Evolutionary conservation across 2,888 invertebrate species (phyloP), one percentile per base, ranked within the genome.

Genomic region (Troides aeacus): DNA sequence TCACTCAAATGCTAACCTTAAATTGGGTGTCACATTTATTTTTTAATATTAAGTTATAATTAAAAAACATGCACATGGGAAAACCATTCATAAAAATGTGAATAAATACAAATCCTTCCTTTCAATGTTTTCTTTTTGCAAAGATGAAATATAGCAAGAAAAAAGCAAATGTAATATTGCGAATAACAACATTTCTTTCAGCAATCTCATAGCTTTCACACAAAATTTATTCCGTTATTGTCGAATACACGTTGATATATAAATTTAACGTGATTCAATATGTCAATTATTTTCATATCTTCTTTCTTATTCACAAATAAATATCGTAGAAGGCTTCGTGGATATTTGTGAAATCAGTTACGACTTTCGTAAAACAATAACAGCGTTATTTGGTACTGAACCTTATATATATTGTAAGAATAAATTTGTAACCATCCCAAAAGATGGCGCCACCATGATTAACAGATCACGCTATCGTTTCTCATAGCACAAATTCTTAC

Each of bases 241-340:
- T 23, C 23, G 23, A 23, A 10, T 24, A 23, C 15, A 58, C 23
- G n/a, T 58, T 56, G n/a, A 58, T 58, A 23, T 23, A 58, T 58
- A 58, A 23, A 58, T 58, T 58, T 58, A 58, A 23, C 23, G 57
- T 58, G 23, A 58, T 23, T 58, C 57, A 23, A 58, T 58, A 58
- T 23, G 57, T 58, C 57, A 58, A 58, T 10, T n/a, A 23, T n/a
- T 58, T 24, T 58, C 57, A n/a, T 12, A 58, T 58, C 23, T 58
- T 23, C 23, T 21, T 58, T n/a, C 23, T 23, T 58, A 50, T 23
- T 58, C 23, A 23, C 57, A 10, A 23, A 12, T 15, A 58, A 23
- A 58, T 23, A 58, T 4, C 21, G 57, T 23, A 7, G 57, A 58
- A 56, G n/a, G 56, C n/a, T 1, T 23, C 23, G 15, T 58, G 12